A percentile compares a stretch with the other conserved stretches of the same genome.
phyloP scores from a whole-genome alignment of 2,888 invertebrate genomes.

The Rotaria macrura region DNA sequence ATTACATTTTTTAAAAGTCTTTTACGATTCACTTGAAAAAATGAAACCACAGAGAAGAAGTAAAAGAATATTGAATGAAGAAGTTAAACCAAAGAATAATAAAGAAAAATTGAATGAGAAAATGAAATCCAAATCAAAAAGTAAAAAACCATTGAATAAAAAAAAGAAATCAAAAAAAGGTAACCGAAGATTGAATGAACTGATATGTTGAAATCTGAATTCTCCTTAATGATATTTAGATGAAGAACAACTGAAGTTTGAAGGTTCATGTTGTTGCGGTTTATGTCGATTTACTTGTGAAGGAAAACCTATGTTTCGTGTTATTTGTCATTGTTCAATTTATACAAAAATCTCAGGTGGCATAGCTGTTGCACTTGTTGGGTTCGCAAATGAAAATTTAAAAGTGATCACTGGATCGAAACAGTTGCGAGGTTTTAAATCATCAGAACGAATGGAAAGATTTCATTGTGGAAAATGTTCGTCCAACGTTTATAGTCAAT shows the following conservation, averaged over 20 bases:
- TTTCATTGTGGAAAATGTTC: background rate
- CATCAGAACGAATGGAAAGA: background rate
- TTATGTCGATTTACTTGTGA: background rate
- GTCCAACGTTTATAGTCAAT: background rate
- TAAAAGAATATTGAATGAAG: too few species aligned
- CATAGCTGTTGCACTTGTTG: background rate
- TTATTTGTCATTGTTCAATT: background rate
- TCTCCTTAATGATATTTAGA: background rate
- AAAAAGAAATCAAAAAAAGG: too few species aligned
- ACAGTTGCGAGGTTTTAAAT: background rate
- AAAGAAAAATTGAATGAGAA: too few species aligned
- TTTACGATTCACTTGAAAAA: too few species aligned
- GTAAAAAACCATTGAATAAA: too few species aligned
- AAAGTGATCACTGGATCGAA: background rate
- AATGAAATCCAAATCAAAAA: too few species aligned
- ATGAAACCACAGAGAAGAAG: too few species aligned
- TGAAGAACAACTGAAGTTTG: background rate
- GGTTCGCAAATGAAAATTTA: background rate
- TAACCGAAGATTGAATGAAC: too few species aligned
- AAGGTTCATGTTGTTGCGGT: background rate
- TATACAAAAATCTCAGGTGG: background rate
- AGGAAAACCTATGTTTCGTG: background rate
- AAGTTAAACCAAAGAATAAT: too few species aligned
- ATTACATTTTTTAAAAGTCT: too few species aligned
- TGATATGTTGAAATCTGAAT: background rate